Evolutionary conservation across 2,113 vertebrate genomes (phyloP).

Genomic region (Oryzias javanicus): DNA sequence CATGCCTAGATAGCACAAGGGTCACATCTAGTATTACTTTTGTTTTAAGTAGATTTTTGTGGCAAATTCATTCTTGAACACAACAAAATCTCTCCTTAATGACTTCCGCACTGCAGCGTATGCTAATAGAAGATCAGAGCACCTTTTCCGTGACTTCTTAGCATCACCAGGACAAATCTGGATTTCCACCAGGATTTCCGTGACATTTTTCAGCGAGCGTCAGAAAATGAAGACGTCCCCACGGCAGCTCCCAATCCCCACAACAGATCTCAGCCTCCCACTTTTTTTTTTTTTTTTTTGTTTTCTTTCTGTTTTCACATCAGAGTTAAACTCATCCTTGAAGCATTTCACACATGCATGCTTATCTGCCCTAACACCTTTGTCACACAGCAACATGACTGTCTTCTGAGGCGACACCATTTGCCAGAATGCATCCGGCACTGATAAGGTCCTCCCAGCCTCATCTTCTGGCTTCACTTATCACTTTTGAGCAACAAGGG

Average conservation of each 20-base stretch:
- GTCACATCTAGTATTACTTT: no score
- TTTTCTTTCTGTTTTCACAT: constrained; percentile 26
- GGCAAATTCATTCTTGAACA: no score
- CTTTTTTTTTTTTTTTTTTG: constrained; percentile 12
- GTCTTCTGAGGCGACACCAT: constrained; percentile 29
- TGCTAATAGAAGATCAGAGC: neutral
- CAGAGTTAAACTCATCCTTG: constrained; percentile 49
- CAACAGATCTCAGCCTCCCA: constrained; percentile 14
- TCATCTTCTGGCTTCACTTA: constrained; percentile 61
- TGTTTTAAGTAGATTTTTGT: no score
- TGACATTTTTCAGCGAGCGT: constrained; percentile 6
- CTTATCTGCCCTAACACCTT: constrained; percentile 68
- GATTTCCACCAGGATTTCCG: constrained; percentile 12
- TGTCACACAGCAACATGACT: constrained; percentile 57
- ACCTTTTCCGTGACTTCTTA: neutral
- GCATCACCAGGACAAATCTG: constrained; percentile 10
- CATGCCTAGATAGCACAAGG: no score
- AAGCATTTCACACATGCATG: constrained; percentile 49
- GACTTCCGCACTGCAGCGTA: no score
- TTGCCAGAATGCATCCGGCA: constrained; percentile 45
- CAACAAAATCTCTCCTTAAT: no score
- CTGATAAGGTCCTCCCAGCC: constrained; percentile 61
- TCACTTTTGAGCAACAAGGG: constrained; percentile 63
- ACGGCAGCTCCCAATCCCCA: constrained; percentile 18
- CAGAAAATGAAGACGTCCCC: constrained; percentile 38